Conservation (phyloP, 2,888 invertebrate species). For the Onchidella celtica region DNA sequence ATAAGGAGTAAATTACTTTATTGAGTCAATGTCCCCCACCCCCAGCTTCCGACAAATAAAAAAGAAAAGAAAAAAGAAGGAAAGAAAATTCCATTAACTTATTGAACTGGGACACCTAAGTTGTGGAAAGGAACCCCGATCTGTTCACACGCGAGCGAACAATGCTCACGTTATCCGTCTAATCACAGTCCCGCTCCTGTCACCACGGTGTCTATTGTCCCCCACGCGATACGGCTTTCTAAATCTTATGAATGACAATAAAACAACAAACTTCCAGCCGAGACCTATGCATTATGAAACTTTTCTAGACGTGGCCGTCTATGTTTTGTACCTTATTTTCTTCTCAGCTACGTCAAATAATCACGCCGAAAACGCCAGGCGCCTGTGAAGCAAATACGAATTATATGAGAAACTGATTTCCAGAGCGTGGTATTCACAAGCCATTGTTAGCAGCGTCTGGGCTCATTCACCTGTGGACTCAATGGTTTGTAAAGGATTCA, state of each 20-base stretch:
- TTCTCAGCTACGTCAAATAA: conserved; percentile 25
- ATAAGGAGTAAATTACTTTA: neutral
- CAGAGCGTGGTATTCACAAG: neutral
- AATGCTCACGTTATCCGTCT: conserved; percentile 37
- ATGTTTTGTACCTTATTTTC: conserved; percentile 41
- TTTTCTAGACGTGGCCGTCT: conserved; percentile 18
- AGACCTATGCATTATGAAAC: conserved; percentile 35
- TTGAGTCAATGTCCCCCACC: neutral
- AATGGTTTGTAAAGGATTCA: conserved; percentile 49
- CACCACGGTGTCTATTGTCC: conserved; percentile 25
- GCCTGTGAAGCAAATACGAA: conserved; percentile 42
- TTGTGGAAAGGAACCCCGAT: conserved; percentile 13
- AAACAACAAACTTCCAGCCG: conserved; percentile 16
- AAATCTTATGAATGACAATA: conserved; percentile 22
- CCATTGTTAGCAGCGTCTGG: conserved; percentile 4
- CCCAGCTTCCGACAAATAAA: neutral
- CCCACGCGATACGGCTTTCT: neutral
- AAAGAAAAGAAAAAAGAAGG: neutral
- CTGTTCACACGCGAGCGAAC: conserved; percentile 28
- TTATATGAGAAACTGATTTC: conserved; percentile 45
- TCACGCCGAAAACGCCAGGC: conserved; percentile 19
- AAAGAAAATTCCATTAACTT: conserved; percentile 14
- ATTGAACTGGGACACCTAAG: conserved; percentile 30
- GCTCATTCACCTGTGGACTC: conserved; percentile 39
- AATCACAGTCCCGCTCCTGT: conserved; percentile 25